Evolutionary conservation across 2,888 invertebrate genomes (phyloP), one percentile per base, ranked within the genome.

Genomic region (Acanthococcus lagerstroemiae): DNA sequence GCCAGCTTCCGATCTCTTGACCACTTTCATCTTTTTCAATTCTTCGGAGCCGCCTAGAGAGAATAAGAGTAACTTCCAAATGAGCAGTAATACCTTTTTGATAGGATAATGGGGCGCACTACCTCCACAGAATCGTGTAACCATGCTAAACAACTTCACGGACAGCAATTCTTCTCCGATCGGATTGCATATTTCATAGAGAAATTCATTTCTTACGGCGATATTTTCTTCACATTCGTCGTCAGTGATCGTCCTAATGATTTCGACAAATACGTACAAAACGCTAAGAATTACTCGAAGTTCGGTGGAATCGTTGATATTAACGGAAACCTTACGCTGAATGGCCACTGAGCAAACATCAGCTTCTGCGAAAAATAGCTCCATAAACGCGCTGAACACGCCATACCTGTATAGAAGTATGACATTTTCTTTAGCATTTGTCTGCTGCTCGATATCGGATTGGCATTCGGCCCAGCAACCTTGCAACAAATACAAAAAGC

Each of bases 21-120:
- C 66, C 24, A 56, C 67, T 78, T 95, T 95, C 61, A 88, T 78
- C 70, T 85, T 83, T 73, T 87, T 86, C 26, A 96, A 78, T 66
- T 87, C 85, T 67, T 87, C 85, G 74, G 91, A 90, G 6, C 96
- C 97, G 22, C 99, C 99, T 56, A 99, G 79, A 15, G 90, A 88
- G 2, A 95, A 86, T 60, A 99, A 80, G 67, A 96, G 84, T 9
- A 93, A 83, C 79, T 99, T 99, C 99, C 99, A 99, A 1, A 96
- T 76, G 19, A 99, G 79, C 55, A 99, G 79, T 19, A 99, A 80
- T 9, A 97, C 91, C 79, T 99, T 99, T 76, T 95, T 96, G 85
- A 99, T 96, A 3, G 99, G 99, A 78, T 95, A 97, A 79, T 97
- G 95, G 19, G 96, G 94, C 5, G 93, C 90, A 25, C 88, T 86